Evolutionary conservation across 2,888 invertebrate species (phyloP), one percentile per base, ranked within the genome.

Genomic region (Acrobasis consociella): DNA sequence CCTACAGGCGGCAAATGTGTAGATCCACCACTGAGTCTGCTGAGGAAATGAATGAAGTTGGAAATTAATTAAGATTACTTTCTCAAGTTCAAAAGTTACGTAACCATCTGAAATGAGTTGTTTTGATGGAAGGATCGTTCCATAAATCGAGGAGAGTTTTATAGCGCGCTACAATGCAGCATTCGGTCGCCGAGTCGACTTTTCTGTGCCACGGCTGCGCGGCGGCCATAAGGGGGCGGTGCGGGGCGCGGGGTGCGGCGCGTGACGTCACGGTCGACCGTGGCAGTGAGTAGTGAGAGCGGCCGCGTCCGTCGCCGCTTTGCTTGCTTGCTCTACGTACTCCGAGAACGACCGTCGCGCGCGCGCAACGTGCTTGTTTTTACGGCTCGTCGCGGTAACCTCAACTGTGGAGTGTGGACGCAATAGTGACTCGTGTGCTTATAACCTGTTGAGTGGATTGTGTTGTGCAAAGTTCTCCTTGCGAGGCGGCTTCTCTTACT

Each of bases 201-300:
- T 56, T 89, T 90, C 87, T 89, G 90, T 87, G 89, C 85, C 88
- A 86, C 84, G 88, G 87, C 78, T 85, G 86, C 86, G 84, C 80
- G 84, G 67, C 75, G 69, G 64, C 72, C 67, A 74, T 65, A 67
- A 74, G 72, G 67, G 76, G 69, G 75, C 70, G 69, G 74, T 64
- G 72, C 69, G 74, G 75, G 73, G 73, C 64, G 76, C 69, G 83
- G 76, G 75, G 81, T 69, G 76, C 46, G 46, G 80, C 67, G 73
- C 72, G 88, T 90, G 91, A 91, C 92, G 91, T 91, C 91, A 91
- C 88, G 80, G 74, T 78, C 91, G 92, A 91, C 92, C 93, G 91
- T 92, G 93, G 91, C 92, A 91, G 91, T 92, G 89, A 85, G 85
- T 76, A 84, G 84, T 81, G 89, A 88, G 89, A 89, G 90, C 89